Evolutionary conservation across 2,797 vertebrate genomes (phyloP).

Genomic region (Ptychadena robeensis): DNA sequence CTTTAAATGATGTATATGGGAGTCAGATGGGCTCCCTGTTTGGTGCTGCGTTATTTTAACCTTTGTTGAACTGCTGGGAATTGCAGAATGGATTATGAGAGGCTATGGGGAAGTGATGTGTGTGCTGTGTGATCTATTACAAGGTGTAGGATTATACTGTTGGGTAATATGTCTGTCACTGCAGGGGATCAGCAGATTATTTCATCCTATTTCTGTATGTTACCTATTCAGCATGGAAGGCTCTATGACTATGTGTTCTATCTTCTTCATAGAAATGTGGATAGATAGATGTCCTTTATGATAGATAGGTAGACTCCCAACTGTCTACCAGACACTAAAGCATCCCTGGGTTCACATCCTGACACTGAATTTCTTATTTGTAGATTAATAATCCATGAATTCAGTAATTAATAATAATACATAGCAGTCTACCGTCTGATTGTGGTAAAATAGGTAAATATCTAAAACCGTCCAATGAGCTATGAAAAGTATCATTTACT

Average conservation of each 20-base stretch:
- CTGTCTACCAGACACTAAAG: too few species aligned
- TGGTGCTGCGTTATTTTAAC: slow-evolving; percentile 18
- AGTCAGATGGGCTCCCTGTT: slow-evolving; percentile 9
- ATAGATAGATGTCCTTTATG: too few species aligned
- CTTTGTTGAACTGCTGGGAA: slow-evolving; percentile 6
- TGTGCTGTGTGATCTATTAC: neutral
- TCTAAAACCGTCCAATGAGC: slow-evolving; percentile 11
- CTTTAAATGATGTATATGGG: slow-evolving; percentile 16
- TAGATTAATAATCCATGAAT: neutral
- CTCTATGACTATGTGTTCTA: neutral
- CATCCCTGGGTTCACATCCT: too few species aligned
- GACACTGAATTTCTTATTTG: neutral
- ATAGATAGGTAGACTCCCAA: too few species aligned
- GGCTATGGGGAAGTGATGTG: slow-evolving; percentile 3
- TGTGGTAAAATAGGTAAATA: slow-evolving; percentile 1
- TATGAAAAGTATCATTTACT: neutral
- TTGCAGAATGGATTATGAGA: slow-evolving; percentile 15
- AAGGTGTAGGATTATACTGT: neutral
- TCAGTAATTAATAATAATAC: too few species aligned
- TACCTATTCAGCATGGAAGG: neutral
- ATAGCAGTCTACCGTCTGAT: neutral
- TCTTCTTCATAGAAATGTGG: too few species aligned
- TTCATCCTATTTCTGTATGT: neutral
- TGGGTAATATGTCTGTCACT: neutral
- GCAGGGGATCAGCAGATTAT: neutral